Percentiles rank a stretch among this genome's conserved stretches.
phyloP scores from a whole-genome alignment of 2,113 vertebrate genomes.

The Xiphophorus couchianus region DNA sequence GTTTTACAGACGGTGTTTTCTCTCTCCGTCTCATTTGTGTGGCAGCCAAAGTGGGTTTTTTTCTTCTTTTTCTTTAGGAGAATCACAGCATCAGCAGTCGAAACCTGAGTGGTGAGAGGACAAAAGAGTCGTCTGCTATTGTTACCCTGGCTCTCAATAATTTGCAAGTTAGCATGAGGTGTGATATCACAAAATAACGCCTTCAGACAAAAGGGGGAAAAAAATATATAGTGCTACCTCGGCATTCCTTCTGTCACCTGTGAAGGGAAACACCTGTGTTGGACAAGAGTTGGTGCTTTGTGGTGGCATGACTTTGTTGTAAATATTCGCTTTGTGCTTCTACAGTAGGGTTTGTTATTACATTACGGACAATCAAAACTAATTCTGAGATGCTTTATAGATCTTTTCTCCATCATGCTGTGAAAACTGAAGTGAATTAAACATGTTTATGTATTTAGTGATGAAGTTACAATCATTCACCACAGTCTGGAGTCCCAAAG shows the following conservation, averaged over 20 bases:
- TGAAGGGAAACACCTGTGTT: constrained; percentile 66
- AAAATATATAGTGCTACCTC: constrained; percentile 47
- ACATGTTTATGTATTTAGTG: background rate
- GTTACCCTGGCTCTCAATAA: constrained; percentile 72
- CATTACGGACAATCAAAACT: background rate
- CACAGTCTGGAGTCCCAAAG: background rate
- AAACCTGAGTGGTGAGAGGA: constrained; percentile 68
- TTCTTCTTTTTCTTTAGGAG: constrained; percentile 25
- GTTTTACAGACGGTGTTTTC: constrained; percentile 64
- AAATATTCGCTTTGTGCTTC: constrained; percentile 7
- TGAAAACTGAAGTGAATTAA: background rate
- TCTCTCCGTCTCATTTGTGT: constrained; percentile 58
- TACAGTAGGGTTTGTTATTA: no score
- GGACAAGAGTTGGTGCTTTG: constrained; percentile 10
- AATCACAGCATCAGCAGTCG: constrained; percentile 64
- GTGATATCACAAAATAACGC: constrained; percentile 69
- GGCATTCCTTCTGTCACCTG: constrained; percentile 75
- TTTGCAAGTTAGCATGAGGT: constrained; percentile 78
- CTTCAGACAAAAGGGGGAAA: constrained; percentile 33
- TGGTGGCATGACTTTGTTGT: constrained; percentile 10
- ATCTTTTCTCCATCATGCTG: background rate
- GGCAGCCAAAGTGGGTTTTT: constrained; percentile 53
- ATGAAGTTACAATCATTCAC: background rate
- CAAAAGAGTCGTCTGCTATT: constrained; percentile 70
- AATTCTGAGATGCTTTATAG: background rate